phyloP scores from a whole-genome alignment of 2,113 vertebrate species.

The Vireo altiloquus region DNA sequence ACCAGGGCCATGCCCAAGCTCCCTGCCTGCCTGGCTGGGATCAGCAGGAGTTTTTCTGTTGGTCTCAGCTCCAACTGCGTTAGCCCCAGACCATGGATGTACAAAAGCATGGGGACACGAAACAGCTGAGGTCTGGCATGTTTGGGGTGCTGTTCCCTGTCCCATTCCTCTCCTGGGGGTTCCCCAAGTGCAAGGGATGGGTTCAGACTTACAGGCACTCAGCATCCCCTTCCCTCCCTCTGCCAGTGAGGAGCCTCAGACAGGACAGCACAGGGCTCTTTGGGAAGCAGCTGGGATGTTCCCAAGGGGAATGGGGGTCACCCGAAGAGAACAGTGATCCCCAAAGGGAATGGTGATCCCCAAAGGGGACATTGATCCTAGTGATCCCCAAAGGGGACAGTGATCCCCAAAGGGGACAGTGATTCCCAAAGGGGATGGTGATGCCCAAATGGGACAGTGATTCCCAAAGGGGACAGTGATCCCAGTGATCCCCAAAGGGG shows the following conservation, averaged over 20 bases:
- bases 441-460: too few species aligned
- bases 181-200: not conserved
- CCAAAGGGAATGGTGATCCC: too few species aligned
- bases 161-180: accelerated
- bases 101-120: accelerated
- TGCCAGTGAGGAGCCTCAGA: not conserved
- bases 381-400: too few species aligned
- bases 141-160: not conserved
- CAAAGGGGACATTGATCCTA: too few species aligned
- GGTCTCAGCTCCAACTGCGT: not conserved
- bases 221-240: not conserved
- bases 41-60: not conserved
- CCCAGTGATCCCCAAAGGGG: too few species aligned
- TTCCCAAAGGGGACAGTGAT: too few species aligned
- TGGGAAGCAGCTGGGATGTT: not conserved
- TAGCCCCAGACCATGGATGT: not conserved
- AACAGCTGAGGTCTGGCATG: accelerated
- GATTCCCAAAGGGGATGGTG: too few species aligned
- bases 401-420: too few species aligned
- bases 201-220: not conserved
- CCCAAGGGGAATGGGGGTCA: too few species aligned
- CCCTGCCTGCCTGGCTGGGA: not conserved
- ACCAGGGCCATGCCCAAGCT: too few species aligned
- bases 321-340: not conserved
- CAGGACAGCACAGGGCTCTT: accelerated